Evolutionary conservation across 2,888 invertebrate genomes (phyloP), one percentile per base, ranked within the genome.

Genomic region (Pachydiplax longipennis): DNA sequence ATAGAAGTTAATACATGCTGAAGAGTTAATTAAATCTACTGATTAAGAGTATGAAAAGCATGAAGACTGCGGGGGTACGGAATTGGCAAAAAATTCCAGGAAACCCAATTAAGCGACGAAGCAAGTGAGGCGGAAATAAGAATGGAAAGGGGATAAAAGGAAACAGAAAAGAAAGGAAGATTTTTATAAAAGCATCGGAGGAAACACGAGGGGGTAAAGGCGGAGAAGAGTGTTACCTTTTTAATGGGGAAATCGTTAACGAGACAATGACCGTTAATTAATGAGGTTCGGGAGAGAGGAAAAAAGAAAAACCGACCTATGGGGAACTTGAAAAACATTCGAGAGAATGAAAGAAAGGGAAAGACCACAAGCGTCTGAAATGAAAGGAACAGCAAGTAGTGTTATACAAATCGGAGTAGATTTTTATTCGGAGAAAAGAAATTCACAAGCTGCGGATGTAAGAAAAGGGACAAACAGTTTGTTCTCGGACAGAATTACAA

Each of bases 191-290:
- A 61, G 87, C 61, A n/a, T n/a, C 37, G 61, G 61, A 40, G 65
- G 61, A 61, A 61, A 65, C 18, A 58, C 22, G 82, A 48, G 48
- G 12, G 22, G 18, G n/a, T 13, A 37, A 25, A 15, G 61, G 61
- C 22, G 5, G 65, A 25, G 58, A 58, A 35, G 5, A 37, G 37
- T 10, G 61, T 48, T 61, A 58, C 87, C 22, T 35, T 58, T 40
- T 35, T 87, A 40, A 48, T 37, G 61, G 48, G 58, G 61, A 87
- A 87, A 87, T 87, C 87, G 87, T 37, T 87, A 87, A 61, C 87
- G 87, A 87, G 61, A 87, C 87, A 87, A 87, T 87, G 87, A 61
- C 35, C 61, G 61, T 87, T 87, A 87, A 87, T 87, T 87, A 87
- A 87, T 87, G 87, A 87, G 61, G 87, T 87, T 35, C 18, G 65